Base-by-base conservation (phyloP, 2,888 invertebrate genomes). In the Gerosis bhagava region DNA sequence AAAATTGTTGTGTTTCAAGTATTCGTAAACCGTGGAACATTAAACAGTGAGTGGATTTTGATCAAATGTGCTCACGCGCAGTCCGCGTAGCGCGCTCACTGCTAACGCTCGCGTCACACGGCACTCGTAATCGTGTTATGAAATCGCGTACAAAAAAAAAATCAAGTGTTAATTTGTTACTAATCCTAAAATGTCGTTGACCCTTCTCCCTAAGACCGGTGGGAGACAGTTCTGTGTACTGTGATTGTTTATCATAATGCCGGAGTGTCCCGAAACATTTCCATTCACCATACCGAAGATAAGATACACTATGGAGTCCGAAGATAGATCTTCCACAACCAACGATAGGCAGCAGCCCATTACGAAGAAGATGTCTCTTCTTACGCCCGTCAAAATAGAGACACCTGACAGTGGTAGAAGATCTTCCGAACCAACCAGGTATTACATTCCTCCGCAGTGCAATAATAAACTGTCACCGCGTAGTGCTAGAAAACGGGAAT, bases 231-330 rank as follows among this genome's bases (percentile, higher is more conserved):
- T 62, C 47, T 59, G 49, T 59, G 73, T 74, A 68, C 63, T 77
- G 77, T 81, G 82, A 74, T 54, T 45, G 51, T 41, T n/a, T 37
- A 44, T 54, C 67, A 82, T 63, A 68, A 88, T 88, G 88, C 88
- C 88, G 39, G 88, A 87, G 83, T 87, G 84, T 62, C 83, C 86
- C 29, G 87, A 88, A 60, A 74, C 81, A 57, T 77, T 83, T 45
- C 62, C 77, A 13, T 87, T 88, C 54, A 81, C 83, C 11, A 87
- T 88, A 60, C 88, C 88, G 42, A 75, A 87, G 53, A 88, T 88
- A 62, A 64, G 81, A 17, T 88, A 83, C 71, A 87, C 86, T 58
- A 88, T 88, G 88, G 87, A 88, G 42, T 68, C 80, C n/a, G 86
- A 88, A 28, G 81, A 83, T 31, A 63, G 67, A 45, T 56, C 73